Percentiles rank a stretch among this genome's conserved stretches.
These are phyloP conservation scores for Camptogramma bilineatum DNA, from an alignment of 2,888 invertebrate genomes.

Conservation along the genomic window DNA sequence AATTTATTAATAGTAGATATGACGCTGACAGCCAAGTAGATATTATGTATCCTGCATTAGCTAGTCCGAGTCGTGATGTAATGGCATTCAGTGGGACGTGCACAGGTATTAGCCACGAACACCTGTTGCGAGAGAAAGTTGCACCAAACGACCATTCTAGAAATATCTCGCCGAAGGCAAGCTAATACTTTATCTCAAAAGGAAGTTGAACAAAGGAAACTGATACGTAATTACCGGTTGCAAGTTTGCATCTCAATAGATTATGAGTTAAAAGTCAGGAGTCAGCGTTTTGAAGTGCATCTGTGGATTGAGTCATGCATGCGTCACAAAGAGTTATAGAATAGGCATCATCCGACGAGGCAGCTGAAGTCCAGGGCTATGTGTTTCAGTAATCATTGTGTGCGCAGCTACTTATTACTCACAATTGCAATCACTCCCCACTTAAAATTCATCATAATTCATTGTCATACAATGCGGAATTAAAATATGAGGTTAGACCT, in stretches of 20 bases:
- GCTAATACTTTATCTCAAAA: slow-evolving; percentile 43
- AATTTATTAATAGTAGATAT: neutral
- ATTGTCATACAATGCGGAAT: slow-evolving; percentile 11
- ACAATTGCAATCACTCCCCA: slow-evolving; percentile 2
- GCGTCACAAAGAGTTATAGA: slow-evolving; percentile 53
- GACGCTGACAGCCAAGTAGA: neutral
- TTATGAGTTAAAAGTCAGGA: slow-evolving; percentile 44
- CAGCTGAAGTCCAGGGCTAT: slow-evolving; percentile 19
- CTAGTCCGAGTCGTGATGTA: slow-evolving; percentile 57
- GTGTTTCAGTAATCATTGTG: slow-evolving; percentile 17
- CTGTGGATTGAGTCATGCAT: slow-evolving; percentile 53
- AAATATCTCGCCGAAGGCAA: slow-evolving; percentile 39
- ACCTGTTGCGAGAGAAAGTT: slow-evolving; percentile 68
- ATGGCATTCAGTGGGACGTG: slow-evolving; percentile 58
- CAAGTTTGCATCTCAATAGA: slow-evolving; percentile 44
- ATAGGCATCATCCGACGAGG: slow-evolving; percentile 31
- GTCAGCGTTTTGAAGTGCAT: slow-evolving; percentile 50
- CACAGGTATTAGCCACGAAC: slow-evolving; percentile 50
- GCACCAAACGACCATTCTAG: slow-evolving; percentile 40
- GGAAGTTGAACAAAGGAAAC: slow-evolving; percentile 52
- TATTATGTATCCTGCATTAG: slow-evolving; percentile 38
- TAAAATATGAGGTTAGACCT: slow-evolving; percentile 7
- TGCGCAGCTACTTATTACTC: slow-evolving; percentile 5
- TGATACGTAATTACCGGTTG: slow-evolving; percentile 40
- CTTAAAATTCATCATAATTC: slow-evolving; percentile 10